phyloP scores from a whole-genome alignment of 2,113 vertebrate species.

The Corapipo altera region DNA sequence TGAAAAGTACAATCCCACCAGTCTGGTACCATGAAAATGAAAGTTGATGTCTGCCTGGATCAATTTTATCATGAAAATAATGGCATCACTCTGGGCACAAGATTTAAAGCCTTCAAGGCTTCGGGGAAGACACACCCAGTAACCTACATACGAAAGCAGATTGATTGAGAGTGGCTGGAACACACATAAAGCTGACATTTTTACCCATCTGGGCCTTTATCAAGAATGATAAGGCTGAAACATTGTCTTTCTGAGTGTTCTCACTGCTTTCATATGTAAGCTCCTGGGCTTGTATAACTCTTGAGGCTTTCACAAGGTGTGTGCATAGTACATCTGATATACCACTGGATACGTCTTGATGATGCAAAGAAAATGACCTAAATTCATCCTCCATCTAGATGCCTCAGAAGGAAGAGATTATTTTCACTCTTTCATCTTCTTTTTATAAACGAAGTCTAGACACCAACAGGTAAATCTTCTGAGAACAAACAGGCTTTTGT shows the following conservation, averaged over 20 bases:
- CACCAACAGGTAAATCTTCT: neutral
- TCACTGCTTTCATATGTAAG: neutral
- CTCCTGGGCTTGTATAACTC: conserved; percentile 18
- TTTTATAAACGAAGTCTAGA: neutral
- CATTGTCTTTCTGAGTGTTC: conserved; percentile 1
- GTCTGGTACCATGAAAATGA: conserved; percentile 56
- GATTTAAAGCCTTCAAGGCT: conserved; percentile 26
- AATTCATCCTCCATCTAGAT: neutral
- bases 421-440: neutral
- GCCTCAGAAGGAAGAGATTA: neutral
- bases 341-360: neutral
- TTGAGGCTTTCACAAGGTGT: conserved; percentile 9
- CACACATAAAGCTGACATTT: conserved; percentile 31
- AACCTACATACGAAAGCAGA: conserved; percentile 4
- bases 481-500: neutral
- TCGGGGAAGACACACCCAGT: conserved; percentile 37
- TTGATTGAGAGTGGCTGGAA: conserved; percentile 34
- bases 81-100: conserved; percentile 4
- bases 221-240: conserved; percentile 30
- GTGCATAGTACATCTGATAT: neutral
- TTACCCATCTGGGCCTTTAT: neutral
- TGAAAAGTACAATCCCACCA: conserved; percentile 66
- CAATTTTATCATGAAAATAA: conserved; percentile 40
- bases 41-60: conserved; percentile 53
- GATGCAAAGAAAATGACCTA: neutral